Percentiles rank a stretch among this genome's conserved stretches.
Conservation (phyloP, 2,113 vertebrate genomes). For the Podarcis raffonei region DNA sequence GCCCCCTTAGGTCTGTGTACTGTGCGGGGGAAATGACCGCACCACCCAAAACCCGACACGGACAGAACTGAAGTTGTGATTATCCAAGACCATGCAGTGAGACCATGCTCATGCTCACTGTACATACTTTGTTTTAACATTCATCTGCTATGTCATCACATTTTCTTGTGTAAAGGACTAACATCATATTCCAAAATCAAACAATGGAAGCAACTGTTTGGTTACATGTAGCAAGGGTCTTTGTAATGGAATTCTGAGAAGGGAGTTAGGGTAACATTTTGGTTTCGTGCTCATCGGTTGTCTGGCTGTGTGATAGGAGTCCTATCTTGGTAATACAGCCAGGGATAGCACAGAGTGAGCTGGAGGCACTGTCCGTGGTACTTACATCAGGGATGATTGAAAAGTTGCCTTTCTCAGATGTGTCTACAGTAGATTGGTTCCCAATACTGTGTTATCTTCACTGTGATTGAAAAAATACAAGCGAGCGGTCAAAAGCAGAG, state of each 20-base stretch:
- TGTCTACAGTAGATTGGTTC: not conserved
- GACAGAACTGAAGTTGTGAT: not conserved
- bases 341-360: rapidly evolving
- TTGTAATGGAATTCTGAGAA: not conserved
- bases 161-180: not conserved
- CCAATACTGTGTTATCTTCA: not conserved
- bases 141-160: not conserved
- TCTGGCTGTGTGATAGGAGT: not conserved
- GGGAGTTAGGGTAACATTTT: not conserved
- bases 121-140: not conserved
- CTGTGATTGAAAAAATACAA: constrained; percentile 8
- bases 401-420: not conserved
- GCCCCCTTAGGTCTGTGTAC: too few species aligned
- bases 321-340: not conserved
- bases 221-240: not conserved
- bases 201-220: not conserved
- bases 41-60: too few species aligned
- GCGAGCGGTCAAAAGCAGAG: not conserved
- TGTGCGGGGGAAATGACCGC: too few species aligned
- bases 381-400: not conserved
- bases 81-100: not conserved
- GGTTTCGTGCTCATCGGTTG: not conserved
- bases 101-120: not conserved
- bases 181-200: not conserved
- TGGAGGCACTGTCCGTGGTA: not conserved